These are phyloP conservation scores for Pogona vitticeps DNA, from an alignment of 2,113 vertebrate species.

Conservation along the genomic window DNA sequence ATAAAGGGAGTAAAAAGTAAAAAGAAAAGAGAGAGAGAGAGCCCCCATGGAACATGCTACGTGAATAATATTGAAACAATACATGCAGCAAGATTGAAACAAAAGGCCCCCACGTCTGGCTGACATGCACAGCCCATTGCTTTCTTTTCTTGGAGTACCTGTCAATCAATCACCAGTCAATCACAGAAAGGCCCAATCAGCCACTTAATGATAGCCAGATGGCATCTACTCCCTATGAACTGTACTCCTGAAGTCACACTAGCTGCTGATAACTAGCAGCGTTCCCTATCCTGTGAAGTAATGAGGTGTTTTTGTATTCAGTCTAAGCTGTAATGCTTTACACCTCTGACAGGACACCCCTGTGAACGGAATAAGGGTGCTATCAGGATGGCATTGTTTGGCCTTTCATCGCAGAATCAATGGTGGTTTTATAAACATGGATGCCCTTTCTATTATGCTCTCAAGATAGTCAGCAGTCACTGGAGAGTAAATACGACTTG, in stretches of 20 bases:
- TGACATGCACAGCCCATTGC: neutral
- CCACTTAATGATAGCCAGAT: slow-evolving; percentile 69
- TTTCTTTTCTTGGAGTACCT: slow-evolving; percentile 55
- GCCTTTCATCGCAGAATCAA: slow-evolving; percentile 38
- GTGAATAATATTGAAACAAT: slow-evolving; percentile 45
- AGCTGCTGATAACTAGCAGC: slow-evolving; percentile 53
- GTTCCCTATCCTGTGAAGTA: slow-evolving; percentile 45
- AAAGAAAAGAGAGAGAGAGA: slow-evolving; percentile 31
- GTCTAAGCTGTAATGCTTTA: slow-evolving; percentile 29
- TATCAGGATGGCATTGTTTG: neutral
- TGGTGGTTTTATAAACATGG: slow-evolving; percentile 37
- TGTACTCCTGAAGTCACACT: slow-evolving; percentile 65
- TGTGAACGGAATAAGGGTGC: slow-evolving; percentile 46
- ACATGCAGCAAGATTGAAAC: slow-evolving; percentile 33
- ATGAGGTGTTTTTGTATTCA: slow-evolving; percentile 72
- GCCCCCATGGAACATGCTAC: slow-evolving; percentile 36
- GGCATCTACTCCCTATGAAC: slow-evolving; percentile 70
- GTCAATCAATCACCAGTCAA: slow-evolving; percentile 74
- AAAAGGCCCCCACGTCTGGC: slow-evolving; percentile 21
- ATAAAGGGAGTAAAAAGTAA: accelerated
- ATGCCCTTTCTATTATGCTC: neutral
- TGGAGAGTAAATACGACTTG: slow-evolving; percentile 50
- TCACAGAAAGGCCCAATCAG: slow-evolving; percentile 63
- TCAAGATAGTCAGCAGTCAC: neutral
- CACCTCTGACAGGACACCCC: slow-evolving; percentile 48